Conservation (phyloP, 2,888 invertebrate genomes). For the Arrhopalites spinosus region DNA sequence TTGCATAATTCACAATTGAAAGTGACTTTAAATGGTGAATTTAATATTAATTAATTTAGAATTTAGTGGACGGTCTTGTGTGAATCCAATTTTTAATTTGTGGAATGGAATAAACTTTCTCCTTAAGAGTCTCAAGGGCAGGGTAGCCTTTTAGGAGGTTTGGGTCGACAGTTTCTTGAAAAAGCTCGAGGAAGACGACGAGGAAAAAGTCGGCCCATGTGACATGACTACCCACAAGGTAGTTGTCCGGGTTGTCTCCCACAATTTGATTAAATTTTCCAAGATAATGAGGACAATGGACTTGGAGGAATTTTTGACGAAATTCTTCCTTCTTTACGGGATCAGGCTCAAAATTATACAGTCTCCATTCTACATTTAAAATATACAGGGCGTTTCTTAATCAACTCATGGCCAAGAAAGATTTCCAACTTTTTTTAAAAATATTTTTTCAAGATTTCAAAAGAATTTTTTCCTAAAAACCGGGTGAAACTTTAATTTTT, state of each 20-base stretch:
- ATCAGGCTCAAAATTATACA: conserved; percentile 36
- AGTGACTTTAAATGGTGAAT: too few relatives aligned
- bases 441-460: too few relatives aligned
- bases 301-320: conserved; percentile 15
- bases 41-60: too few relatives aligned
- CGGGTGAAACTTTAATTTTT: too few relatives aligned
- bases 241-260: conserved; percentile 37
- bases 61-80: conserved; percentile 12
- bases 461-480: too few relatives aligned
- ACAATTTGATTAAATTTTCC: conserved; percentile 39
- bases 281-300: conserved; percentile 34
- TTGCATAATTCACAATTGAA: too few relatives aligned
- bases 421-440: too few relatives aligned
- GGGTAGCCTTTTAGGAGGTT: conserved; percentile 38
- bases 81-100: conserved; percentile 42
- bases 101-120: conserved; percentile 35
- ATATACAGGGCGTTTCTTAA: too few relatives aligned
- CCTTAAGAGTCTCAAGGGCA: conserved; percentile 28
- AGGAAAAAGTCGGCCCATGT: conserved; percentile 44
- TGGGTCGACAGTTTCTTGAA: conserved; percentile 22
- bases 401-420: too few relatives aligned
- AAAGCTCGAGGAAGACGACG: conserved; percentile 40
- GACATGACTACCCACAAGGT: conserved; percentile 30
- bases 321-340: conserved; percentile 27
- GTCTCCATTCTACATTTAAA: conserved; percentile 38